phyloP scores from a whole-genome alignment of 1,140 invertebrate genomes.

The Eumaeus atala region DNA sequence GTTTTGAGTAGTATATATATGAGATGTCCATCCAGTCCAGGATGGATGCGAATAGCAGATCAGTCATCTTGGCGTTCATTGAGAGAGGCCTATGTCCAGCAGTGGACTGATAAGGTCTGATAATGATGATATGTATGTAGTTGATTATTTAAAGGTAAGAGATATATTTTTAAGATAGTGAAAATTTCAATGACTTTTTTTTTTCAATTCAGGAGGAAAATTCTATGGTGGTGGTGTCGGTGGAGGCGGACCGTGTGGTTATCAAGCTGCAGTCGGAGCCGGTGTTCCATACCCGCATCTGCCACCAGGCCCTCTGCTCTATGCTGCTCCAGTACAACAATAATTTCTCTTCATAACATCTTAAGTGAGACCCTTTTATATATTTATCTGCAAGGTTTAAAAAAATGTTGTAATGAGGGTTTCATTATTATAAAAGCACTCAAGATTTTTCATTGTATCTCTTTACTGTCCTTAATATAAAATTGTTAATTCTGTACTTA shows the following conservation, averaged over 20 bases:
- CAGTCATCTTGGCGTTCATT: too few species aligned
- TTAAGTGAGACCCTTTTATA: neutral
- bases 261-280: constrained; percentile 63
- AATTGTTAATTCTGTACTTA: constrained; percentile 27
- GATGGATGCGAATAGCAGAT: too few species aligned
- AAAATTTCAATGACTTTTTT: too few species aligned
- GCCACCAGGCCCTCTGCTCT: constrained; percentile 63
- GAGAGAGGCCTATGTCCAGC: too few species aligned
- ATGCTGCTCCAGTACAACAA: constrained; percentile 70
- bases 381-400: neutral
- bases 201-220: constrained; percentile 44
- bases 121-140: too few species aligned
- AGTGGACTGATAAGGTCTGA: too few species aligned
- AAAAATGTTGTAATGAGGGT: neutral
- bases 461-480: constrained; percentile 10
- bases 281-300: constrained; percentile 64
- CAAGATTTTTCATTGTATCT: constrained; percentile 12
- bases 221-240: constrained; percentile 66
- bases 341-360: constrained; percentile 34
- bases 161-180: too few species aligned
- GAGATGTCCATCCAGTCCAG: too few species aligned
- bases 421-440: constrained; percentile 10
- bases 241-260: constrained; percentile 67
- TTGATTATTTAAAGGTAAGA: too few species aligned
- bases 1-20: too few species aligned